Conservation (phyloP, 2,797 vertebrate genomes). For the Clarias platycephalus region DNA sequence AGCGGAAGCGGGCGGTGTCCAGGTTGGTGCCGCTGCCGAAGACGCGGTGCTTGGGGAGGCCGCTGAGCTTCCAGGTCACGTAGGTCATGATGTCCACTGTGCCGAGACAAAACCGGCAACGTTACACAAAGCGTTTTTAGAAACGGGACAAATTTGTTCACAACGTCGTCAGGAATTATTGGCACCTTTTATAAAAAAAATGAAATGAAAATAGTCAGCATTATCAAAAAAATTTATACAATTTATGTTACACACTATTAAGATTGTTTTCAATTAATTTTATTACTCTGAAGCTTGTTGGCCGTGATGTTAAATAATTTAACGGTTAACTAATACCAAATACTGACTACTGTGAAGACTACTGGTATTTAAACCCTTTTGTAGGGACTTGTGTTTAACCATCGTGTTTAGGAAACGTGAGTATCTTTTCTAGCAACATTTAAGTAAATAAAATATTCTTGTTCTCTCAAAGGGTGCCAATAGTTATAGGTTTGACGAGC, state of each 20-base stretch:
- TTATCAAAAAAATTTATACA: too few relatives aligned
- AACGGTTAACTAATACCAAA: neutral
- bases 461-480: neutral
- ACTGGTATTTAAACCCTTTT: too few relatives aligned
- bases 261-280: neutral
- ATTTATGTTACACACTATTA: neutral
- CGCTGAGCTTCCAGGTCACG: conserved; percentile 96
- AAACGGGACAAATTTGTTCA: neutral
- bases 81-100: conserved; percentile 94
- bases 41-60: conserved; percentile 90
- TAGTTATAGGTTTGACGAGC: neutral
- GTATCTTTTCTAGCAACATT: neutral
- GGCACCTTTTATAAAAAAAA: neutral
- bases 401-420: neutral
- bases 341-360: too few relatives aligned
- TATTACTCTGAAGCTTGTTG: neutral
- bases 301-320: neutral
- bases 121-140: neutral
- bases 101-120: neutral
- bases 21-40: conserved; percentile 97
- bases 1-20: conserved; percentile 93
- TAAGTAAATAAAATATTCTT: neutral
- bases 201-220: too few relatives aligned
- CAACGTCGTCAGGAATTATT: neutral
- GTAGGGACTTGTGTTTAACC: too few relatives aligned